Evolutionary conservation across 2,888 invertebrate species (phyloP), one percentile per base, ranked within the genome.

Genomic region (Eudemis profundana): DNA sequence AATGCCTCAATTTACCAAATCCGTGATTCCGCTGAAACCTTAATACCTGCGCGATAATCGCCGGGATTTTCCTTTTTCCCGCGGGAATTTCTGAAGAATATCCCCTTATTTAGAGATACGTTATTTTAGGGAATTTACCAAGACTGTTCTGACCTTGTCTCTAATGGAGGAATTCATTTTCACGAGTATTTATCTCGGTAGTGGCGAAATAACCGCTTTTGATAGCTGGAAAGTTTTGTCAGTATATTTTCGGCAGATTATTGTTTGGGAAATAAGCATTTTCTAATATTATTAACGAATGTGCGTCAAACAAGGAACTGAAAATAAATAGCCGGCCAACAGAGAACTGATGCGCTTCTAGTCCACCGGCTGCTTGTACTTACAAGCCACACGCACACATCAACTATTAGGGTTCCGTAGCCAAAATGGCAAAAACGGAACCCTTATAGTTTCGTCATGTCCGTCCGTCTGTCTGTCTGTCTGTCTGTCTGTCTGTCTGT

Each of bases 1-100:
- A 65, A 59, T 65, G 65, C 65, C 65, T 33, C 65, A 60, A 65
- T 65, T 65, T 65, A 65, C 46, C 40, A 65, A 65, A 65, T 65
- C 65, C 65, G 59, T 53, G 65, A 65, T 65, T 65, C 46, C 59
- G 59, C 38, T 38, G 46, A 65, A 60, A 46, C 65, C 65, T 47
- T 60, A 65, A 65, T 65, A 60, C 65, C 65, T 53, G 65, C 51
- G 65, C 65, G 59, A 65, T 65, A 65, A 65, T 65, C 65, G 65
- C 8, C n/a, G 17, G 65, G 53, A 27, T 65, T 65, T 57, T 56
- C 57, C 29, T 53, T 61, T 56, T 57, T 29, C 44, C 50, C 42
- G 51, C 2, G 10, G 44, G 46, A 65, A 47, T 60, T 54, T 46
- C 46, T 36, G 40, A 60, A 19, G 54, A 56, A 61, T 54, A 42